phyloP scores from a whole-genome alignment of 2,797 vertebrate species.

The Telmatherina bonti region DNA sequence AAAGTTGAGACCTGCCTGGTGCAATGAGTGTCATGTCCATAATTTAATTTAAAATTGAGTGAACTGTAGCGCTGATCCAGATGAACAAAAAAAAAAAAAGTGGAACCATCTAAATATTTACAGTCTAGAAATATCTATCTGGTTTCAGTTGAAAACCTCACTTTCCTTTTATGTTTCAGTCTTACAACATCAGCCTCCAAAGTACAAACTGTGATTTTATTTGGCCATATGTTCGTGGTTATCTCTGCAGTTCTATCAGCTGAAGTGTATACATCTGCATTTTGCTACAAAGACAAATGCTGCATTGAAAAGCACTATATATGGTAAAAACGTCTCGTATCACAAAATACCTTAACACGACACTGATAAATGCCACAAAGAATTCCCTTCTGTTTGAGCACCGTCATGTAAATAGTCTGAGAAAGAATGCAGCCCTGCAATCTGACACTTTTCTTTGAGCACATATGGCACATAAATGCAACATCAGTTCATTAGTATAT shows the following conservation, averaged over 20 bases:
- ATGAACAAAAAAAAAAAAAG: neutral
- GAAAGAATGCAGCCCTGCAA: slow-evolving; percentile 7
- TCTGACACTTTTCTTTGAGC: slow-evolving; percentile 17
- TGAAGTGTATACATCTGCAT: slow-evolving; percentile 21
- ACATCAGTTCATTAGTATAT: slow-evolving; percentile 19
- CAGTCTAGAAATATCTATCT: neutral
- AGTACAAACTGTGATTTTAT: neutral
- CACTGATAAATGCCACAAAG: slow-evolving; percentile 39
- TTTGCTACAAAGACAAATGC: slow-evolving; percentile 1
- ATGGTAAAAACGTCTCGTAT: slow-evolving; percentile 25
- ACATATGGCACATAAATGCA: neutral
- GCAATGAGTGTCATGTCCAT: neutral
- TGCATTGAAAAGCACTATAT: slow-evolving; percentile 1
- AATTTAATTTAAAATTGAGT: neutral
- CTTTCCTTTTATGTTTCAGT: neutral
- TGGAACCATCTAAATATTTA: slow-evolving; percentile 6
- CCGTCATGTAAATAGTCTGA: slow-evolving; percentile 25
- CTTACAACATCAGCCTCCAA: neutral
- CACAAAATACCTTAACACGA: slow-evolving; percentile 30
- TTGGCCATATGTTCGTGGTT: neutral
- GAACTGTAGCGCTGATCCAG: neutral
- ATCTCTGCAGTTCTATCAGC: neutral
- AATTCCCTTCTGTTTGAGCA: neutral
- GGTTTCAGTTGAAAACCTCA: slow-evolving; percentile 13
- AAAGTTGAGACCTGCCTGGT: neutral